A percentile compares a stretch with the other conserved stretches of the same genome.
Conservation (phyloP, 2,797 vertebrate species). For the Catharus ustulatus region DNA sequence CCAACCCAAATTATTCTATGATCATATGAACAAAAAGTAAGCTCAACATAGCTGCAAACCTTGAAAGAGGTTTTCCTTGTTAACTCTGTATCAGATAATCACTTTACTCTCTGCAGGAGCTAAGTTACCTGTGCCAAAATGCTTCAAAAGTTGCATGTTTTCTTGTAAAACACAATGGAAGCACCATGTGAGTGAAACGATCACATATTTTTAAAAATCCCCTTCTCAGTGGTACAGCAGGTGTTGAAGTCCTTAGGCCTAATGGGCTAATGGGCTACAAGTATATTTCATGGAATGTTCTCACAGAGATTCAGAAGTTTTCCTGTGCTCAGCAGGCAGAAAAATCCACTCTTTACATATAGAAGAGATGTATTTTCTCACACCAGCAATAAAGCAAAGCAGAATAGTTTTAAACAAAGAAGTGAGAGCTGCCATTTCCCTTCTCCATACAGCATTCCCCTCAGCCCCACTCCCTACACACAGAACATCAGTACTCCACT, state of each 20-base stretch:
- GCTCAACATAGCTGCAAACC: not conserved
- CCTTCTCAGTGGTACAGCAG: not conserved
- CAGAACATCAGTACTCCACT: not conserved
- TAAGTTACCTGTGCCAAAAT: constrained; percentile 41
- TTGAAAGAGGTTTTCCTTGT: constrained; percentile 34
- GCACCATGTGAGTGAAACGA: not conserved
- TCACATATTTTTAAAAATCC: not conserved
- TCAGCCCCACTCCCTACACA: not conserved
- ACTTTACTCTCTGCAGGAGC: constrained; percentile 21
- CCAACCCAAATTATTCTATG: not conserved
- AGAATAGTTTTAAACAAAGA: not conserved
- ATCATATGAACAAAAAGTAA: not conserved
- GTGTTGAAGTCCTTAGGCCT: not conserved
- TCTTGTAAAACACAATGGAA: constrained; percentile 11
- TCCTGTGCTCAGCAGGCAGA: not conserved
- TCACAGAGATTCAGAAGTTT: not conserved
- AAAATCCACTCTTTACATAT: not conserved
- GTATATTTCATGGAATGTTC: not conserved
- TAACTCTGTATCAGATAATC: constrained; percentile 24
- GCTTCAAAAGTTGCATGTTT: constrained; percentile 32
- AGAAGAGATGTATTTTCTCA: not conserved
- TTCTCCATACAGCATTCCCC: not conserved
- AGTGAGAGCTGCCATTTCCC: not conserved
- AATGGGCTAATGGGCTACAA: not conserved
- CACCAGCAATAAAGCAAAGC: not conserved